Conservation (phyloP, 1,140 invertebrate species). For the Conus betulinus region DNA sequence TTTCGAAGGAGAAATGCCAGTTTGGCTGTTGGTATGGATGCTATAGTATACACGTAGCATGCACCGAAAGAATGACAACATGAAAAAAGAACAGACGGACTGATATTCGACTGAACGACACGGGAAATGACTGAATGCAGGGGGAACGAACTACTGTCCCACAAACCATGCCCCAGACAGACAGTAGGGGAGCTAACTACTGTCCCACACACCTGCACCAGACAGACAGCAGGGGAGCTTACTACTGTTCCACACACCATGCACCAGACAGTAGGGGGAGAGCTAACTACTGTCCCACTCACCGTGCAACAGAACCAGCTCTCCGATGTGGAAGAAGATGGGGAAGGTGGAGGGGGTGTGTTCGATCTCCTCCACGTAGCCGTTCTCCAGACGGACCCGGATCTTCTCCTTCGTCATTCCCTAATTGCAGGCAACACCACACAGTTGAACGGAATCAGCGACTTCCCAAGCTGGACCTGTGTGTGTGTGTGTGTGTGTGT, state of each 20-base stretch:
- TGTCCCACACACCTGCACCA: background rate
- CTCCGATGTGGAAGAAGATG: constrained; percentile 59
- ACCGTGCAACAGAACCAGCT: constrained; percentile 62
- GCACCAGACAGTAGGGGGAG: no score
- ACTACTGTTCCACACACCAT: no score
- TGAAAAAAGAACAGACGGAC: no score
- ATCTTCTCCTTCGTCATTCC: constrained; percentile 68
- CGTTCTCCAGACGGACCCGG: constrained; percentile 62
- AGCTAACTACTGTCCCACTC: background rate
- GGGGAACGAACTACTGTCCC: background rate
- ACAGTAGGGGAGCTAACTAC: background rate
- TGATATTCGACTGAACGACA: no score
- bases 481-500: no score
- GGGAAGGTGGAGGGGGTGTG: constrained; percentile 43
- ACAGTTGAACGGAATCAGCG: background rate
- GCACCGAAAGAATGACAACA: no score
- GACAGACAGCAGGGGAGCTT: no score
- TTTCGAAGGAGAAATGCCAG: no score
- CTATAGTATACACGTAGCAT: no score
- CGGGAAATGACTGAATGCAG: no score
- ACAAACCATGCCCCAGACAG: background rate
- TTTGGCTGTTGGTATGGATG: no score
- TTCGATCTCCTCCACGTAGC: constrained; percentile 56
- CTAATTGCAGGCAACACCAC: constrained; percentile 36
- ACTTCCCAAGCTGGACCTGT: no score